Base-by-base conservation (phyloP, 2,797 vertebrate genomes). In the Apogon hyalosoma region DNA sequence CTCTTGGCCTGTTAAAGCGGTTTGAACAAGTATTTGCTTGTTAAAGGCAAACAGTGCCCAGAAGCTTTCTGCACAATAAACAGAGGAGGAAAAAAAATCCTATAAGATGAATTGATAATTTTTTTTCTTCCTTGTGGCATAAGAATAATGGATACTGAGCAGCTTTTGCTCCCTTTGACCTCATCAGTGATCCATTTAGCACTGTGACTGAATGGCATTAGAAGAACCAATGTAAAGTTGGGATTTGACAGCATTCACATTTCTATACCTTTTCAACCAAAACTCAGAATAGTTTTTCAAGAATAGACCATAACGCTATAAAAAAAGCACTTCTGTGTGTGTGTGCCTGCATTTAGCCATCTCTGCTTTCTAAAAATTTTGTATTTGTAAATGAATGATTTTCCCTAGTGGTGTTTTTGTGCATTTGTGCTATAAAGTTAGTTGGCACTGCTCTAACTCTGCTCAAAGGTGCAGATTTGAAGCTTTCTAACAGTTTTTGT, bases 1-100 rank as follows among this genome's bases (percentile, higher is more conserved):
- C 51, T 53, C 52, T 69, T 19, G 0, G 78, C 84, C 87, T 64
- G 42, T 84, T 88, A 76, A 87, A 80, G 52, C 24, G 2, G 43
- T 65, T 64, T 80, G 74, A 88, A 78, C 77, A 77, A 85, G 76
- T 75, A 69, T 86, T 84, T 78, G 74, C 77, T 86, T 80, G 82
- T 85, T 82, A 80, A 87, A 80, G 57, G 65, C 65, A 75, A 85
- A 85, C 59, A 55, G 59, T 10, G 2, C 57, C 18, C 63, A 43
- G 60, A 45, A 55, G 58, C 45, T 41, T 5, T 0, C 43, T 24
- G 41, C 18, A 82, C 68, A 65, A 54, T 70, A 54, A 82, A 58
- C 4, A 28, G n/a, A 60, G 53, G 41, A 12, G 42, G 40, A 75
- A 46, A 59, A 64, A 82, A 64, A 82, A 55, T 16, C 36, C 28